A percentile compares a stretch with the other conserved stretches of the same genome.
phyloP scores from a whole-genome alignment of 2,113 vertebrate species.

The Paramisgurnus dabryanus region DNA sequence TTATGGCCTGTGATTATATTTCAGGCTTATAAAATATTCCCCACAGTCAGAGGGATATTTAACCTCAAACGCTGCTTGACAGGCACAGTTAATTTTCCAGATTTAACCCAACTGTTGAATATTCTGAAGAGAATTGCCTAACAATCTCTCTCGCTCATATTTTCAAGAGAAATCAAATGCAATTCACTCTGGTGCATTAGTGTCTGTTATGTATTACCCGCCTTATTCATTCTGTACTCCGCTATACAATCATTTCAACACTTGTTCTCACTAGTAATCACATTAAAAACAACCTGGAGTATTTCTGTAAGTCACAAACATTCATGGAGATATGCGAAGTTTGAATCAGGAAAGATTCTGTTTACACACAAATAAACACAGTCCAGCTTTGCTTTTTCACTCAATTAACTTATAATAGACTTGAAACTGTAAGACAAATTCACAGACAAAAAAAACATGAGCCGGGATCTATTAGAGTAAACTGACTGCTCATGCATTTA shows the following conservation, averaged over 20 bases:
- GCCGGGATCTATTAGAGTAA: background rate
- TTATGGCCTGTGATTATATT: conserved; percentile 28
- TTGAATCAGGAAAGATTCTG: conserved; percentile 3
- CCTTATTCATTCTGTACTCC: no score
- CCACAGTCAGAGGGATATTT: conserved; percentile 5
- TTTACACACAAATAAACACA: conserved; percentile 5
- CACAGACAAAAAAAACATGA: background rate
- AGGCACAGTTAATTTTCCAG: conserved; percentile 17
- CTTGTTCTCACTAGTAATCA: no score
- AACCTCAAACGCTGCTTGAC: conserved; percentile 4
- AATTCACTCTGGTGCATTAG: background rate
- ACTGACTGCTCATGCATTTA: background rate
- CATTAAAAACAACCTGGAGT: no score
- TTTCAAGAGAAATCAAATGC: background rate
- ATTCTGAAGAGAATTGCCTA: conserved; percentile 3
- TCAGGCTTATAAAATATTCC: conserved; percentile 37
- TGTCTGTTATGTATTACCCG: no score
- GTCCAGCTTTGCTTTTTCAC: background rate
- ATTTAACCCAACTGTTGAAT: conserved; percentile 1
- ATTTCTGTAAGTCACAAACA: background rate
- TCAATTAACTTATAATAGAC: conserved; percentile 14
- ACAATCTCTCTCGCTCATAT: background rate
- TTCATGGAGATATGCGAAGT: background rate
- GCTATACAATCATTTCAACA: no score
- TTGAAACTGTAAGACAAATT: conserved; percentile 1